Conservation (phyloP, 2,888 invertebrate genomes). For the Laspeyria flexula region DNA sequence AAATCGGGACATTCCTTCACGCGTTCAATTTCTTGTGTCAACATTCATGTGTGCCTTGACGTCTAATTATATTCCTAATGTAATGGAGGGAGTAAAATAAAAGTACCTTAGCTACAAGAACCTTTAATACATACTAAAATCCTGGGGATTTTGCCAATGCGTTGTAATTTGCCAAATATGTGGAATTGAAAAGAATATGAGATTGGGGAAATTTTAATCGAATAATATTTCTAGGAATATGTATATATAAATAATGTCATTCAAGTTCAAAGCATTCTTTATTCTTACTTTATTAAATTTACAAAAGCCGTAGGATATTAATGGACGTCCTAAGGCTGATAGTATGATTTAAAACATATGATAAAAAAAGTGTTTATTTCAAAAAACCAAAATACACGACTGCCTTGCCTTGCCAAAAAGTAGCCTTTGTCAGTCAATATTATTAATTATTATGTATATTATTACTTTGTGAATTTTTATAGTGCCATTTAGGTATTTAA, state of each 20-base stretch:
- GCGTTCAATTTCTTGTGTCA: slow-evolving; percentile 50
- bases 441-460: too few species aligned
- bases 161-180: slow-evolving; percentile 1
- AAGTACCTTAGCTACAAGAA: slow-evolving; percentile 16
- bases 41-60: slow-evolving; percentile 34
- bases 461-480: too few species aligned
- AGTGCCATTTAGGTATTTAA: too few species aligned
- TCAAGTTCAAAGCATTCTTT: too few species aligned
- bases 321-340: too few species aligned
- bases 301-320: too few species aligned
- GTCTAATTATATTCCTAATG: slow-evolving; percentile 49
- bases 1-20: slow-evolving; percentile 43
- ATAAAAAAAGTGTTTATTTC: too few species aligned
- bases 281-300: too few species aligned
- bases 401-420: too few species aligned
- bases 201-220: not conserved
- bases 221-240: not conserved
- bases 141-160: slow-evolving; percentile 2
- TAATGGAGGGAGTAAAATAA: slow-evolving; percentile 33
- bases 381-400: too few species aligned
- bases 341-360: too few species aligned
- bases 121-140: slow-evolving; percentile 25
- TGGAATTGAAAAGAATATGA: slow-evolving; percentile 1
- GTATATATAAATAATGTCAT: not conserved
- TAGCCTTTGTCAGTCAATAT: too few species aligned